Base-by-base conservation (phyloP, 2,113 vertebrate species). In the Siniperca chuatsi region DNA sequence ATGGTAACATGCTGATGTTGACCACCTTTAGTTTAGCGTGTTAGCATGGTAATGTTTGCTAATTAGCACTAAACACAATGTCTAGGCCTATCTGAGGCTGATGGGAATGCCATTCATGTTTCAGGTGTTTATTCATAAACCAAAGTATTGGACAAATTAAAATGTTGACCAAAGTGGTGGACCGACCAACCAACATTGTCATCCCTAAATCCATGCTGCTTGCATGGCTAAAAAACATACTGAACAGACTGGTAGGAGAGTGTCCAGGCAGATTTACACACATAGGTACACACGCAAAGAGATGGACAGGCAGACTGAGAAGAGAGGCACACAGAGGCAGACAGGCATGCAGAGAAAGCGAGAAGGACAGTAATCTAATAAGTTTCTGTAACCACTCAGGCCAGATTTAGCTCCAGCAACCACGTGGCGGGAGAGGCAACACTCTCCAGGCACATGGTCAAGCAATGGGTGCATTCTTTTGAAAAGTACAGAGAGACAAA, bases 311-410 rank as follows among this genome's bases (percentile, higher is more conserved):
- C 18, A 13, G 23, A 33, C 50, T 69, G 71, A 54, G 29, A 70
- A 62, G 25, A 33, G 23, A 71, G 12, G 46, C 0, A 20, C n/a
- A 66, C 54, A 65, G 61, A 58, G 8, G 46, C 69, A 84, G 83
- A 72, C 37, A 50, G 44, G 65, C 57, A 85, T 50, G 76, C 57
- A 52, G 48, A 77, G 33, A 78, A 78, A 66, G 5, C 16, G 1
- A 76, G 23, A 42, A 40, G 20, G 72, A 64, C 64, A 23, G 79
- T 88, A 75, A 89, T 88, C 71, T 84, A 85, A 89, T 86, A 81
- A 73, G 25, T 75, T 83, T 71, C 60, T 75, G 57, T 37, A 57
- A 70, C 52, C 57, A 69, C 60, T 73, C 12, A 1, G 52, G 84
- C 83, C 70, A 64, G 68, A 90, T 89, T 90, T 87, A 90, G 79